Evolutionary conservation across 2,113 vertebrate species (phyloP).

Genomic region (Oreocharis arfaki): DNA sequence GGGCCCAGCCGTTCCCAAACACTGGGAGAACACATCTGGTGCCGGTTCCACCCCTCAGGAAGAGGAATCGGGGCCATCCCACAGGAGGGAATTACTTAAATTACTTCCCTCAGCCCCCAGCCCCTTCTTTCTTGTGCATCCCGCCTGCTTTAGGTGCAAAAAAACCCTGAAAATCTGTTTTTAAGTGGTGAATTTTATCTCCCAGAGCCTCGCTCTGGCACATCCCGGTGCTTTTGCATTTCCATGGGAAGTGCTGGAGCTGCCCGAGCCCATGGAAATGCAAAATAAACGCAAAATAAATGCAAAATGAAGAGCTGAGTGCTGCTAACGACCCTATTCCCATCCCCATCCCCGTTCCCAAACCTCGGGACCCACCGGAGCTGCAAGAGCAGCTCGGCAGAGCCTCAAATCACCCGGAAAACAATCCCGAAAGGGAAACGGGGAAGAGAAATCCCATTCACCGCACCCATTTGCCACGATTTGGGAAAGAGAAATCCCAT

Average conservation of each 20-base stretch:
- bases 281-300: no score
- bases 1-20: not conserved
- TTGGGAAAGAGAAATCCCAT: not conserved
- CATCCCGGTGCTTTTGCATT: not conserved
- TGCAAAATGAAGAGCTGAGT: not conserved
- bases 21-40: not conserved
- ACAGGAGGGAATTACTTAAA: not conserved
- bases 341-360: not conserved
- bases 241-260: not conserved
- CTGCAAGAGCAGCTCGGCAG: not conserved
- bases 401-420: not conserved
- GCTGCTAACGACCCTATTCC: not conserved
- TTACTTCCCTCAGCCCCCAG: not conserved
- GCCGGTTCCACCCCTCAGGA: not conserved
- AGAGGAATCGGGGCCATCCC: not conserved
- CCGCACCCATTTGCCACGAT: not conserved
- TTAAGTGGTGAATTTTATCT: not conserved
- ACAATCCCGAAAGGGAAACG: not conserved
- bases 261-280: not conserved
- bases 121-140: not conserved
- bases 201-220: not conserved
- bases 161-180: not conserved
- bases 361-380: not conserved
- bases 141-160: not conserved
- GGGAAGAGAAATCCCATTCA: not conserved